Evolutionary conservation across 2,113 vertebrate genomes (phyloP).

Genomic region (Petromus typicus): DNA sequence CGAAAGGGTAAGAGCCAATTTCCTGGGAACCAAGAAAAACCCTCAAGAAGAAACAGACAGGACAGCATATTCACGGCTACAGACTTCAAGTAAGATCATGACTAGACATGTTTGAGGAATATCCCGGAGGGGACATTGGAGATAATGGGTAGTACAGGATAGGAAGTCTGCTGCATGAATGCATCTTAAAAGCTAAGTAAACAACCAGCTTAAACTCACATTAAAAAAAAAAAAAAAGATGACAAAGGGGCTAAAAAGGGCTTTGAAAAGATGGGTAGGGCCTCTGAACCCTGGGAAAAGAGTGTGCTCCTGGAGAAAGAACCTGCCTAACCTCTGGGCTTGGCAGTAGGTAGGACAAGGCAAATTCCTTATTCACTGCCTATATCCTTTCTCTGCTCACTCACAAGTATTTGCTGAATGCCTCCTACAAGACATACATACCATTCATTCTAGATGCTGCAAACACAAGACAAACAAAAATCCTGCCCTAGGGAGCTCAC

Average conservation of each 20-base stretch:
- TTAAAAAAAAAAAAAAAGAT: no score
- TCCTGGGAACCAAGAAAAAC: constrained; percentile 52
- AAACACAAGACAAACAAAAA: not conserved
- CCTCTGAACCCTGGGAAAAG: not conserved
- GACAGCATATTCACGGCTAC: not conserved
- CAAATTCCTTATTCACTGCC: not conserved
- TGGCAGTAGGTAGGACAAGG: not conserved
- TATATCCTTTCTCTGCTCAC: not conserved
- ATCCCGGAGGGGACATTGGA: not conserved
- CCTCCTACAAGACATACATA: not conserved
- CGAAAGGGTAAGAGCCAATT: not conserved
- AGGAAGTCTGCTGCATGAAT: not conserved
- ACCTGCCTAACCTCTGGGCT: not conserved
- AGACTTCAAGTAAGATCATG: not conserved
- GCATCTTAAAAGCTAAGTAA: not conserved
- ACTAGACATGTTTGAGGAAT: not conserved
- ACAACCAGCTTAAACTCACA: not conserved
- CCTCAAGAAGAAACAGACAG: constrained; percentile 2
- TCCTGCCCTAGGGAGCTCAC: not conserved
- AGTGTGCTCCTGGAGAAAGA: not conserved
- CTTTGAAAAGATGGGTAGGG: not conserved
- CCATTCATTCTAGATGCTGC: not conserved
- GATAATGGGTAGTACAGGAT: not conserved
- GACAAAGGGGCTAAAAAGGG: not conserved
- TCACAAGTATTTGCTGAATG: not conserved